A percentile compares a stretch with the other conserved stretches of the same genome.
These are phyloP conservation scores for Acronicta alni DNA, from an alignment of 2,888 invertebrate genomes.

Conservation along the genomic window DNA sequence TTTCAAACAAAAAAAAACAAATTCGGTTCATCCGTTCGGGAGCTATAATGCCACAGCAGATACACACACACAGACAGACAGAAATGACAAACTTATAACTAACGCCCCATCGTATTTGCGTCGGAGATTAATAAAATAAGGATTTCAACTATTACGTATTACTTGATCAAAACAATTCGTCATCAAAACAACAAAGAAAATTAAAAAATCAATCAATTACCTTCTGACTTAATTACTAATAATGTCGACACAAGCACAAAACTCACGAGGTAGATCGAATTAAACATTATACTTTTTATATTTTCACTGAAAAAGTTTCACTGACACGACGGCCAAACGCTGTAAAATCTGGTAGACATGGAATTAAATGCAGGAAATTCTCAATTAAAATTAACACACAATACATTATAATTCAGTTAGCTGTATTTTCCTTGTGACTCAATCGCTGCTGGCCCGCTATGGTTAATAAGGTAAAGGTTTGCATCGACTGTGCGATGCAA, in stretches of 20 bases:
- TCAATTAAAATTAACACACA: background rate
- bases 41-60: too few species aligned
- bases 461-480: too few species aligned
- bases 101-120: too few species aligned
- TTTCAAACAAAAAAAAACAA: too few species aligned
- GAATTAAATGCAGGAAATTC: background rate
- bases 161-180: too few species aligned
- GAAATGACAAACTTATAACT: too few species aligned
- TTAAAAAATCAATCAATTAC: background rate
- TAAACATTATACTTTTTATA: background rate
- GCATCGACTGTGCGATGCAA: too few species aligned
- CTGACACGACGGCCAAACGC: background rate
- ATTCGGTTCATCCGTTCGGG: too few species aligned
- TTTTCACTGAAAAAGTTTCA: background rate
- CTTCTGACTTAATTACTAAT: background rate
- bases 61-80: too few species aligned
- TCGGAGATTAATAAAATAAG: too few species aligned
- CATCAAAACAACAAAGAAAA: too few species aligned
- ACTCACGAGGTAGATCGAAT: background rate
- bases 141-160: too few species aligned
- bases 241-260: background rate
- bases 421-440: background rate
- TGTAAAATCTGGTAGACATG: background rate
- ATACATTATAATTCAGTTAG: background rate
- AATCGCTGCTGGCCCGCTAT: background rate